Conservation (phyloP, 2,113 vertebrate genomes). For the Bucco capensis region DNA sequence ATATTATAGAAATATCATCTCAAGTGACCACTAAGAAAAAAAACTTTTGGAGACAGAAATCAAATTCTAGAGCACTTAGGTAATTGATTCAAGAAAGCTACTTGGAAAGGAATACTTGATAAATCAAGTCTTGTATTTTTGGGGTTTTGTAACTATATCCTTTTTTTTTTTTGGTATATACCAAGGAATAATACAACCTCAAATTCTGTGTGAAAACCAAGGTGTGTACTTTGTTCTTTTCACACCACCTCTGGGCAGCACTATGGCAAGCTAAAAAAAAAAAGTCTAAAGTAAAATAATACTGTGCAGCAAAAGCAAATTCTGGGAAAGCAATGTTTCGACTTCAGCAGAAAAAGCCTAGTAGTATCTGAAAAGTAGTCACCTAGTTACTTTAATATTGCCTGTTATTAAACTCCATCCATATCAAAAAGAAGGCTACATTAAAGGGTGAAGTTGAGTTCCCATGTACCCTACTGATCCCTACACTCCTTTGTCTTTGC, state of each 20-base stretch:
- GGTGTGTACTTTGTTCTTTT: neutral
- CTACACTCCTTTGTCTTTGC: neutral
- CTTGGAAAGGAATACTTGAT: neutral
- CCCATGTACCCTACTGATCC: neutral
- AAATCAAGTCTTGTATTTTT: neutral
- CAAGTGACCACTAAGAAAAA: neutral
- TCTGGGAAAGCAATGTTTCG: neutral
- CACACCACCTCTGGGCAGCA: neutral
- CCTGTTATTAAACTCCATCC: neutral
- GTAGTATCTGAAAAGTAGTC: neutral
- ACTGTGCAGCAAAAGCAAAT: neutral
- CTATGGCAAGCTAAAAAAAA: neutral
- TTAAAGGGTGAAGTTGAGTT: neutral
- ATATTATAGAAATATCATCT: neutral
- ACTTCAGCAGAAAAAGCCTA: neutral
- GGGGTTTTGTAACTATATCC: neutral
- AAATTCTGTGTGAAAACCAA: neutral
- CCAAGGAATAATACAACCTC: neutral
- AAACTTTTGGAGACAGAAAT: neutral
- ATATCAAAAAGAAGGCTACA: neutral
- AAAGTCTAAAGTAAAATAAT: neutral
- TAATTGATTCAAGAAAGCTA: neutral
- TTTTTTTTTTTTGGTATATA: neutral
- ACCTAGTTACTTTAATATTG: neutral
- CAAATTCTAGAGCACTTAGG: neutral